A percentile compares a stretch with the other conserved stretches of the same genome.
phyloP scores from a whole-genome alignment of 2,113 vertebrate species.

The Tiliqua scincoides region DNA sequence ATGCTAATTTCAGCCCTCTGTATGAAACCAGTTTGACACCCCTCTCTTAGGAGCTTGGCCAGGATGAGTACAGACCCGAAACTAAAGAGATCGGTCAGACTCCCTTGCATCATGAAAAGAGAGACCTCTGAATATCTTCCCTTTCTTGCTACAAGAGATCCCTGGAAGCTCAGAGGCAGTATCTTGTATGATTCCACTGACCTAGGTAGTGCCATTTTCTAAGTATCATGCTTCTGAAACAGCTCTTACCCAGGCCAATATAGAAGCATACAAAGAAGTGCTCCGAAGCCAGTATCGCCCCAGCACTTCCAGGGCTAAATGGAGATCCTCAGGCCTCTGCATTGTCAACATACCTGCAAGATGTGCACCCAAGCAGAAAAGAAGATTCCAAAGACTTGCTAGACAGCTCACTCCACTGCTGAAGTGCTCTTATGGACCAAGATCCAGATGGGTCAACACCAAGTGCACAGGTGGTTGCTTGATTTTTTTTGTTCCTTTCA shows the following conservation, averaged over 20 bases:
- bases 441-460: not conserved
- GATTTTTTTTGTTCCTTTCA: not conserved
- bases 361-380: not conserved
- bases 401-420: not conserved
- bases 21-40: no score
- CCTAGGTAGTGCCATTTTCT: not conserved
- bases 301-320: not conserved
- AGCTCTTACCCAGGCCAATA: not conserved
- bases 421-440: not conserved
- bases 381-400: not conserved
- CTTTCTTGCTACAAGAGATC: not conserved
- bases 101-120: not conserved
- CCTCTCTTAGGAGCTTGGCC: not conserved
- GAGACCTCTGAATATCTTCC: not conserved
- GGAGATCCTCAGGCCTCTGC: not conserved
- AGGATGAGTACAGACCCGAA: not conserved
- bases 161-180: not conserved
- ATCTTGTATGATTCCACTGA: not conserved
- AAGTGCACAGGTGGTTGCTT: not conserved
- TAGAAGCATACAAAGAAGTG: not conserved
- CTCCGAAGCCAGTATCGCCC: not conserved
- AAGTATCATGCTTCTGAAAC: not conserved
- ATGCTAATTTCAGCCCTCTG: no score
- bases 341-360: not conserved
- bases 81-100: not conserved